Conservation (phyloP, 2,113 vertebrate species). For the Hypomesus transpacificus region DNA sequence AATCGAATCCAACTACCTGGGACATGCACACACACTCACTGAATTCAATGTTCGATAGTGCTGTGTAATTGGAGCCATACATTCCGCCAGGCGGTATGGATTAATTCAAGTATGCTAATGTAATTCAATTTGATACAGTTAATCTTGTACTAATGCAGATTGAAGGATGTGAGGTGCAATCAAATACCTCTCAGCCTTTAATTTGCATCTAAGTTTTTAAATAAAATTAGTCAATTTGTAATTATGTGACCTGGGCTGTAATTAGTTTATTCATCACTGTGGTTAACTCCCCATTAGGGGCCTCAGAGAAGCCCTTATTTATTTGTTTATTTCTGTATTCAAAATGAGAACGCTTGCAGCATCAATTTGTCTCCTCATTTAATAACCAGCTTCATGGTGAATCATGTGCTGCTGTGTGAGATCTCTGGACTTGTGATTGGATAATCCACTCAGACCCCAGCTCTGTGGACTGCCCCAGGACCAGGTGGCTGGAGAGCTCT, state of each 20-base stretch:
- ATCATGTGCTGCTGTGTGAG: constrained; percentile 60
- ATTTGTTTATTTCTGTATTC: constrained; percentile 53
- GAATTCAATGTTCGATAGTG: constrained; percentile 44
- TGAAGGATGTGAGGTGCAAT: constrained; percentile 76
- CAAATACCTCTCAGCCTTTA: constrained; percentile 73
- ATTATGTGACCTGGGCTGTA: constrained; percentile 75
- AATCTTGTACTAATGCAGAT: constrained; percentile 78
- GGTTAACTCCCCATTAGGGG: constrained; percentile 72
- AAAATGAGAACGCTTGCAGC: constrained; percentile 62
- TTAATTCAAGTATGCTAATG: constrained; percentile 80
- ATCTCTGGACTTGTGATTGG: constrained; percentile 54
- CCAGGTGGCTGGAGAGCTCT: background rate
- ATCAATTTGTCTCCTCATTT: constrained; percentile 69
- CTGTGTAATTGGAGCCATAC: constrained; percentile 68
- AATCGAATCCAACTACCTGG: no score
- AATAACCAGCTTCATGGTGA: constrained; percentile 62
- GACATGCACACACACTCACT: background rate
- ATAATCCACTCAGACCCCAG: constrained; percentile 48
- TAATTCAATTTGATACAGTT: constrained; percentile 78
- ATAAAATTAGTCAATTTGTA: constrained; percentile 78
- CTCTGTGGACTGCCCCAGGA: background rate
- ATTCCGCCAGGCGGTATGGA: constrained; percentile 65
- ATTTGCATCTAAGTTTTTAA: constrained; percentile 72
- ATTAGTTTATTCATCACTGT: constrained; percentile 77
- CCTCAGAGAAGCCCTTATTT: constrained; percentile 37